Percentiles rank a stretch among this genome's conserved stretches.
Evolutionary conservation across 2,797 vertebrate genomes (phyloP).

Genomic region (Falco cherrug): DNA sequence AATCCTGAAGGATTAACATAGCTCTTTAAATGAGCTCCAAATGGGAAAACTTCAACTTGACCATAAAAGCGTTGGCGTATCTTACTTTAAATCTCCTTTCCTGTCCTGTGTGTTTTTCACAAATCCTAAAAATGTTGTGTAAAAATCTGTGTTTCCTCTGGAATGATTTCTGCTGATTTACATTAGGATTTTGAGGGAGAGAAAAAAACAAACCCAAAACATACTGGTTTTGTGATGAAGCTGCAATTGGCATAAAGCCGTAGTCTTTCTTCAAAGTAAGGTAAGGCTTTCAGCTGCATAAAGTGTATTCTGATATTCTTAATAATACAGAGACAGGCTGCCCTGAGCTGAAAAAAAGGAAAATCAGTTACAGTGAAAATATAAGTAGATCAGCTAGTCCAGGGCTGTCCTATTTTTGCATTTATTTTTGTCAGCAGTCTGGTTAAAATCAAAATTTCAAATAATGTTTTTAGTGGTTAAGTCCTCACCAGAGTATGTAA

Average conservation of each 20-base stretch:
- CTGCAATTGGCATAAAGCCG: background rate
- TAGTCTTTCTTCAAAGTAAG: background rate
- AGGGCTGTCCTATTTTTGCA: background rate
- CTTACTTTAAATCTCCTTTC: background rate
- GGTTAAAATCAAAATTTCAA: background rate
- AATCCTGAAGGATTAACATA: background rate
- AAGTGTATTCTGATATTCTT: background rate
- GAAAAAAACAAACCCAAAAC: background rate
- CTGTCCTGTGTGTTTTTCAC: background rate
- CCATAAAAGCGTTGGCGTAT: background rate
- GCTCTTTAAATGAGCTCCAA: background rate
- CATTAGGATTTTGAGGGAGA: background rate
- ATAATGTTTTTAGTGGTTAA: background rate
- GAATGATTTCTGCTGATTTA: background rate
- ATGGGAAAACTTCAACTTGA: background rate
- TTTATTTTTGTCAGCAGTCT: background rate
- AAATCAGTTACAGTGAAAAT: background rate
- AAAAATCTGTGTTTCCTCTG: background rate
- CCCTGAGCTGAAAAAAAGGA: background rate
- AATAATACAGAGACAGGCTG: background rate
- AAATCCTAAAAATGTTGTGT: background rate
- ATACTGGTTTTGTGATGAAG: background rate
- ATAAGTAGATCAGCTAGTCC: background rate
- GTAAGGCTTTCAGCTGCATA: background rate
- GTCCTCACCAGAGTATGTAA: background rate